These are phyloP conservation scores for Ectemnius cavifrons DNA, from an alignment of 2,888 invertebrate species.

Conservation along the genomic window DNA sequence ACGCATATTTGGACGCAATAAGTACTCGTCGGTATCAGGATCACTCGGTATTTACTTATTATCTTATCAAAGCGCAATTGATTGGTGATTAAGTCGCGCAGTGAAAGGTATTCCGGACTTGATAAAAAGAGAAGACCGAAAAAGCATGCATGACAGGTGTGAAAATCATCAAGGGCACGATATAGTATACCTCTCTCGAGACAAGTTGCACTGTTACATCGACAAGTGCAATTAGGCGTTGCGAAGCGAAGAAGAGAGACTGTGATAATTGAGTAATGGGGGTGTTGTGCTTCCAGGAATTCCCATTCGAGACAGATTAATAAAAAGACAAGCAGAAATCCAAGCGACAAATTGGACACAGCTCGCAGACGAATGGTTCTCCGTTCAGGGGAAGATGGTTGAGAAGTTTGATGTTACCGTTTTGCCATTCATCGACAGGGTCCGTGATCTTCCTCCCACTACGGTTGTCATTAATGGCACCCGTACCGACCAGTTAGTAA, in stretches of 20 bases:
- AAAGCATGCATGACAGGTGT: background rate
- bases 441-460: conserved; percentile 66
- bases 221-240: background rate
- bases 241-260: too few species aligned
- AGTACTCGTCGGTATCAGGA: too few species aligned
- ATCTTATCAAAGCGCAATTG: background rate
- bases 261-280: background rate
- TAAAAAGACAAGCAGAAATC: conserved; percentile 64
- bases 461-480: conserved; percentile 60
- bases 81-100: background rate
- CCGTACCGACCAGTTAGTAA: conserved; percentile 56
- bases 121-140: background rate
- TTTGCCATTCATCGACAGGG: conserved; percentile 60
- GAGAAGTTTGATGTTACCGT: conserved; percentile 65
- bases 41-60: background rate
- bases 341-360: conserved; percentile 71
- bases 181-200: too few species aligned
- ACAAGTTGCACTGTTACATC: too few species aligned
- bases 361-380: conserved; percentile 72
- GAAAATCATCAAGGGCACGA: too few species aligned
- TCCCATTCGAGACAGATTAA: conserved; percentile 56
- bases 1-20: too few species aligned
- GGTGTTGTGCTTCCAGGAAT: conserved; percentile 50
- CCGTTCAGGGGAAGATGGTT: conserved; percentile 59
- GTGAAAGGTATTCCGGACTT: background rate